Evolutionary conservation across 2,888 invertebrate species (phyloP), one percentile per base, ranked within the genome.

Genomic region (Mythimna albipuncta): DNA sequence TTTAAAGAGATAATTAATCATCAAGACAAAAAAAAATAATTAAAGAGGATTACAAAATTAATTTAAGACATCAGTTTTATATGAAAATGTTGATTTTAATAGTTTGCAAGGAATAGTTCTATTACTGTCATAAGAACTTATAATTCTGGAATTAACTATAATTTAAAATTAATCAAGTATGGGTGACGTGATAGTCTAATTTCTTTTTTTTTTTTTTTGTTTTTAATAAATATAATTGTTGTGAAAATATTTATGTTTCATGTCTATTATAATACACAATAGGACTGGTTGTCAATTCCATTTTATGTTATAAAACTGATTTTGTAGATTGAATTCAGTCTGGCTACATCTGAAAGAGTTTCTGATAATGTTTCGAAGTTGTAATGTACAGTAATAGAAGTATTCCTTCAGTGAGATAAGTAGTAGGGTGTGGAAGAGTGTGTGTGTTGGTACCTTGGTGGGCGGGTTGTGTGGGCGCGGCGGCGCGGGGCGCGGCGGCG

Each of bases 401-500:
- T 52, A 52, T 52, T 52, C 50, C 19, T 52, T 52, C 9, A 19
- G 16, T 19, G 13, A 16, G 16, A 1, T 47, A 47, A 16, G 26
- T 13, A 0, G 26, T 55, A 26, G 6, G 26, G 6, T 11, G 11
- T 13, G 26, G 26, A 10, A 16, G 16, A 0, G 58, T 19, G 47
- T 13, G 32, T 35, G 19, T 19, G 10, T 6, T n/a, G n/a, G 26
- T 91, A 94, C 94, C 94, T 95, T 94, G 82, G 84, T 87, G 75
- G 94, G 94, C 66, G 93, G 94, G 75, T 72, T 84, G 85, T 38
- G 38, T 9, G 95, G 95, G 0, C 95, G 82, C 97, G 96, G 99
- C 90, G 96, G 92, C 93, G 93, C 89, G 94, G 96, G 95, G 86
- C 94, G 95, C 86, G 91, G 94, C 72, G 90, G 97, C 90, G 88